Conservation (phyloP, 1,140 invertebrate genomes). For the Leptopilina boulardi region DNA sequence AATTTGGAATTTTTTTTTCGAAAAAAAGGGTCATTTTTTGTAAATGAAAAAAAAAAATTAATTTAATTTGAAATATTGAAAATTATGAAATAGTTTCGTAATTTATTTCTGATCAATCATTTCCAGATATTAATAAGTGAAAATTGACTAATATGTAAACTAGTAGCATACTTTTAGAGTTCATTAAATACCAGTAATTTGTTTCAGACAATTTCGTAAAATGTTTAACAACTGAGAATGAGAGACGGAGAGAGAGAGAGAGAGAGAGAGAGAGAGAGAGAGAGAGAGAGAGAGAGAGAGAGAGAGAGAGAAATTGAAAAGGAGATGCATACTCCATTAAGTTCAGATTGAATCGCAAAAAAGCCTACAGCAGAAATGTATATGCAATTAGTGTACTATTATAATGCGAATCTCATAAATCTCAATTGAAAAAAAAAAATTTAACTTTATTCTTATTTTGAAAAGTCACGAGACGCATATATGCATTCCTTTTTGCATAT, state of each 20-base stretch:
- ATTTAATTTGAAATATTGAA: background rate
- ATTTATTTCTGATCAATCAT: background rate
- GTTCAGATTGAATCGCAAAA: constrained; percentile 14
- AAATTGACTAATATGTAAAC: constrained; percentile 37
- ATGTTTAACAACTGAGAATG: background rate
- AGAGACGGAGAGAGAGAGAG: too few species aligned
- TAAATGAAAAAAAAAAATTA: too few species aligned
- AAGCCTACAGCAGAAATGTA: background rate
- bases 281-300: too few species aligned
- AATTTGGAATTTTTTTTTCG: too few species aligned
- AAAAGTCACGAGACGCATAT: background rate
- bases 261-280: too few species aligned
- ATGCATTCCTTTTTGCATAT: constrained; percentile 11
- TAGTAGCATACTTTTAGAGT: background rate
- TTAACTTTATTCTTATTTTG: background rate
- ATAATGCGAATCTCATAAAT: background rate
- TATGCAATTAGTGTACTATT: background rate
- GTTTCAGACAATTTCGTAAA: background rate
- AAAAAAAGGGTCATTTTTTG: too few species aligned
- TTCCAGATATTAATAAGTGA: background rate
- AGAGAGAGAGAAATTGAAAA: too few species aligned
- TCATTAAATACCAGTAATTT: constrained; percentile 27
- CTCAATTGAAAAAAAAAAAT: background rate
- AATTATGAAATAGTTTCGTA: background rate
- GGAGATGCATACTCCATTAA: background rate